Evolutionary conservation across 2,888 invertebrate species (phyloP).

Genomic region (Volucella zonaria): DNA sequence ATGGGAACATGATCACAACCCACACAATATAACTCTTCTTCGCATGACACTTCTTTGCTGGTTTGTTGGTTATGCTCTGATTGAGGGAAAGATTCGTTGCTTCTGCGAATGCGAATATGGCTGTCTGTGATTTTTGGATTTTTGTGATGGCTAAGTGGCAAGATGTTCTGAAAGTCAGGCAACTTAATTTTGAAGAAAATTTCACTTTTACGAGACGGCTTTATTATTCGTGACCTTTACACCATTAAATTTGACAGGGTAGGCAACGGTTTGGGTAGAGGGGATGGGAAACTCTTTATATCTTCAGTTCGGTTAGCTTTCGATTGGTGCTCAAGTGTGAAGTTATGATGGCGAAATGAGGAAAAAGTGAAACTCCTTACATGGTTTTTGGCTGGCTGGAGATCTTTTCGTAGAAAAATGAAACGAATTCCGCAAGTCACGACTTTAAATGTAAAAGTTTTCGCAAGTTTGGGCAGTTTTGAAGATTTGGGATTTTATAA

Average conservation of each 20-base stretch:
- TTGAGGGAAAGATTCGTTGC: slow-evolving; percentile 42
- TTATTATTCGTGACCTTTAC: slow-evolving; percentile 61
- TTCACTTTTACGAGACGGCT: slow-evolving; percentile 58
- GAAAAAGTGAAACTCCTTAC: slow-evolving; percentile 70
- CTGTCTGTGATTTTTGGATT: slow-evolving; percentile 11
- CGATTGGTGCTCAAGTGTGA: slow-evolving; percentile 39
- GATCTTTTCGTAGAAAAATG: neutral
- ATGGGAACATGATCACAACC: slow-evolving; percentile 49
- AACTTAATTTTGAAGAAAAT: slow-evolving; percentile 51
- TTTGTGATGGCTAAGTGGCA: slow-evolving; percentile 19
- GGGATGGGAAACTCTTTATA: slow-evolving; percentile 6
- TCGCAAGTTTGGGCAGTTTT: slow-evolving; percentile 24
- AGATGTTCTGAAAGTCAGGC: slow-evolving; percentile 64
- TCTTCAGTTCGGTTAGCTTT: slow-evolving; percentile 45
- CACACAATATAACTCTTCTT: slow-evolving; percentile 54
- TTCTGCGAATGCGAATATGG: neutral
- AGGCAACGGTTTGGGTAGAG: neutral
- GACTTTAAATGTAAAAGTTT: slow-evolving; percentile 15
- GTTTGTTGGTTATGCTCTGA: slow-evolving; percentile 57
- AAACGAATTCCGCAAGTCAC: slow-evolving; percentile 8
- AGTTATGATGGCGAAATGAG: slow-evolving; percentile 48
- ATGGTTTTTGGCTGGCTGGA: slow-evolving; percentile 13
- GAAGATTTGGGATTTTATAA: neutral
- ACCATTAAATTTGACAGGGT: neutral
- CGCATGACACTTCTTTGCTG: slow-evolving; percentile 43